Percentiles rank a stretch among this genome's conserved stretches.
Conservation (phyloP, 2,797 vertebrate species). For the Yasuhikotakia modesta region DNA sequence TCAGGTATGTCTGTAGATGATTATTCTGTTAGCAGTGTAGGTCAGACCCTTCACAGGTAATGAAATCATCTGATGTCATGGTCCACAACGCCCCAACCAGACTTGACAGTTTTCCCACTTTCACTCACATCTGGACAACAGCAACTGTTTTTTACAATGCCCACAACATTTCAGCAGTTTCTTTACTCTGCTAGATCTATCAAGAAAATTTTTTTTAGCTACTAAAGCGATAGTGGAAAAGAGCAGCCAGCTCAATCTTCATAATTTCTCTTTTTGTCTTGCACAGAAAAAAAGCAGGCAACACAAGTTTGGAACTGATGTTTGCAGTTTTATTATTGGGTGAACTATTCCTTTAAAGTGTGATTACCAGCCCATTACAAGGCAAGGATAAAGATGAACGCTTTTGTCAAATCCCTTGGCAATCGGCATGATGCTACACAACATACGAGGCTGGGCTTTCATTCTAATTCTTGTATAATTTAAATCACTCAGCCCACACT, state of each 20-base stretch:
- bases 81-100: not conserved
- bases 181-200: not conserved
- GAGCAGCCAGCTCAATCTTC: too few relatives aligned
- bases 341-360: slow-evolving; percentile 11
- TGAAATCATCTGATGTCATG: not conserved
- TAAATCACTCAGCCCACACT: slow-evolving; percentile 45
- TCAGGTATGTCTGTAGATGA: not conserved
- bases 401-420: slow-evolving; percentile 8
- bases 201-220: slow-evolving; percentile 7
- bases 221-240: too few relatives aligned
- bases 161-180: not conserved
- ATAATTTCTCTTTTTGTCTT: too few relatives aligned
- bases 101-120: not conserved
- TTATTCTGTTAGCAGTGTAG: not conserved
- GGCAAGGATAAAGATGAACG: slow-evolving; percentile 30
- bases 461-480: slow-evolving; percentile 53
- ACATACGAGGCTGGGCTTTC: slow-evolving; percentile 35
- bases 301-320: too few relatives aligned
- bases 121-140: slow-evolving; percentile 6
- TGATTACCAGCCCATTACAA: slow-evolving; percentile 31
- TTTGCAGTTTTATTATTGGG: not conserved
- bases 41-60: slow-evolving; percentile 8
- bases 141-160: not conserved
- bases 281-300: too few relatives aligned
- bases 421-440: slow-evolving; percentile 15